Conservation (phyloP, 2,888 invertebrate species). For the Spicauda simplicius region DNA sequence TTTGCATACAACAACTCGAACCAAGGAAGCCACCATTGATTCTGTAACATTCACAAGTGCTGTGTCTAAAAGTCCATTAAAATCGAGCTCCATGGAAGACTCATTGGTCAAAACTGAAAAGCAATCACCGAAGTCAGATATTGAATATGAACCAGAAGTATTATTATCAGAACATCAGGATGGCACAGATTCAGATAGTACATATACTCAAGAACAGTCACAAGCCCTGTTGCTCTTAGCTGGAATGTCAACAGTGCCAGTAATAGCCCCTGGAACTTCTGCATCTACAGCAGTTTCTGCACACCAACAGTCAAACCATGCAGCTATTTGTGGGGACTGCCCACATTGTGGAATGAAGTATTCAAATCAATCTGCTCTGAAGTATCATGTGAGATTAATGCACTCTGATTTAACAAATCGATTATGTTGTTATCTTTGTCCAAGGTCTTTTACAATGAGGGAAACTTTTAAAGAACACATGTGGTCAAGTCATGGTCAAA, state of each 20-base stretch:
- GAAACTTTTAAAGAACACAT: conserved; percentile 89
- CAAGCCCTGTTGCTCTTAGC: conserved; percentile 70
- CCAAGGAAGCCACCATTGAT: conserved; percentile 67
- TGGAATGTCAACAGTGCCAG: conserved; percentile 70
- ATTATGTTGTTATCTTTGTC: conserved; percentile 88
- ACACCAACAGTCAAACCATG: conserved; percentile 78
- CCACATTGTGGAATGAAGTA: conserved; percentile 89
- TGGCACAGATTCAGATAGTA: conserved; percentile 64
- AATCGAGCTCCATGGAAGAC: conserved; percentile 61
- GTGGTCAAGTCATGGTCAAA: conserved; percentile 87
- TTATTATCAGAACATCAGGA: conserved; percentile 77
- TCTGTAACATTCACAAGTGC: conserved; percentile 56
- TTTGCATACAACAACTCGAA: conserved; percentile 55
- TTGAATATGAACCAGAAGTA: conserved; percentile 79
- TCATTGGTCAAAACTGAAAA: conserved; percentile 72
- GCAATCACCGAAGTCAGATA: conserved; percentile 75
- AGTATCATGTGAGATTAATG: conserved; percentile 88
- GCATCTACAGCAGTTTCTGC: conserved; percentile 68
- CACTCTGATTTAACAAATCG: conserved; percentile 88
- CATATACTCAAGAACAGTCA: conserved; percentile 69
- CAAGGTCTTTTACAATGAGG: conserved; percentile 87
- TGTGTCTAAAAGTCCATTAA: conserved; percentile 68
- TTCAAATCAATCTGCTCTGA: conserved; percentile 88
- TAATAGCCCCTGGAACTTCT: conserved; percentile 64
- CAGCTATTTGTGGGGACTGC: conserved; percentile 86